Percentiles rank a stretch among this genome's conserved stretches.
These are phyloP conservation scores for Lithodes maja DNA, from an alignment of 2,888 invertebrate species.

Conservation along the genomic window DNA sequence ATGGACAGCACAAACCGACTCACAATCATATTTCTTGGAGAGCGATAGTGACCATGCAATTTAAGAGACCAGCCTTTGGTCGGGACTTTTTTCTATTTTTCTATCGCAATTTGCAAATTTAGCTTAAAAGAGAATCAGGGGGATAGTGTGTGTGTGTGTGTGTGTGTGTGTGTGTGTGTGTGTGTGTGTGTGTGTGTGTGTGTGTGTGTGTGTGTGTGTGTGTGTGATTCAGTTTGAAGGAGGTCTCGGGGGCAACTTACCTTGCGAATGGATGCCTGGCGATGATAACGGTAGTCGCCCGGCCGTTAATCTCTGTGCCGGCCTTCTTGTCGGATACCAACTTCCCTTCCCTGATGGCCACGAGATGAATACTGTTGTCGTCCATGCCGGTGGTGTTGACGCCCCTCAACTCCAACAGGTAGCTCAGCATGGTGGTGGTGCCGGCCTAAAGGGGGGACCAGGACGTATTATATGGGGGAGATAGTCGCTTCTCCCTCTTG, in stretches of 20 bases:
- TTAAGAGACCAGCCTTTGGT: too few relatives aligned
- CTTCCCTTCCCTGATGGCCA: not conserved
- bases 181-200: too few relatives aligned
- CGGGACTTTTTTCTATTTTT: not conserved
- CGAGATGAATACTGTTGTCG: not conserved
- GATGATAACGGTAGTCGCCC: not conserved
- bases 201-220: too few relatives aligned
- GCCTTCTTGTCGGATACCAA: not conserved
- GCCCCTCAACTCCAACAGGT: not conserved
- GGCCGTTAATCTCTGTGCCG: not conserved
- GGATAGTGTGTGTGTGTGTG: not conserved
- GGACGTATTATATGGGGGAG: too few relatives aligned
- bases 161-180: not conserved
- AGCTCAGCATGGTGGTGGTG: not conserved
- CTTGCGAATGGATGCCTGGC: constrained; percentile 1
- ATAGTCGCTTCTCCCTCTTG: too few relatives aligned
- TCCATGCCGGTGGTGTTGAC: not conserved
- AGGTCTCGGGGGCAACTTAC: not conserved
- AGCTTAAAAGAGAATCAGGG: too few relatives aligned
- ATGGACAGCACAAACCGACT: too few relatives aligned
- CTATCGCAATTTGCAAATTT: not conserved
- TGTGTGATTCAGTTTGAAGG: too few relatives aligned
- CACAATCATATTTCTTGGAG: not conserved
- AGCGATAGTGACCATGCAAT: not conserved
- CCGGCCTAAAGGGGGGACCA: not conserved